phyloP scores from a whole-genome alignment of 2,888 invertebrate species.

The Steinernema hermaphroditum region DNA sequence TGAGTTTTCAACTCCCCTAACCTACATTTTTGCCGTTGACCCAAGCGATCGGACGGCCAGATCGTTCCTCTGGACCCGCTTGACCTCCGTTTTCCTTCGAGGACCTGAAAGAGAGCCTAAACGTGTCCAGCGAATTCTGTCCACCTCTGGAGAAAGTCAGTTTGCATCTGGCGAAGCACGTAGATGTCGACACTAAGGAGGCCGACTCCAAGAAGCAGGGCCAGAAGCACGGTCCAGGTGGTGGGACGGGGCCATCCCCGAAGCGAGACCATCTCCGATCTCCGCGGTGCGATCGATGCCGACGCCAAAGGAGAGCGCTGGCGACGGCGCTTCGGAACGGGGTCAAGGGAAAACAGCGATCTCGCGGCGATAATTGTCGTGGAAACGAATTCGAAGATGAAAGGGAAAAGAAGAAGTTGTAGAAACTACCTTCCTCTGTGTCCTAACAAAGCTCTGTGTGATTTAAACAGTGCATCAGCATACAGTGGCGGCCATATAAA shows the following conservation, averaged over 20 bases:
- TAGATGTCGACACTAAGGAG: slow-evolving; percentile 24
- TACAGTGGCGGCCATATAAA: too few relatives aligned
- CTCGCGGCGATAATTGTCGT: too few relatives aligned
- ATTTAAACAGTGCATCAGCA: too few relatives aligned
- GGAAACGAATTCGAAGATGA: background rate
- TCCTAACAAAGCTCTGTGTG: too few relatives aligned
- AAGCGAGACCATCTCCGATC: slow-evolving; percentile 5
- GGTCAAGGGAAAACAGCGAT: slow-evolving; percentile 3
- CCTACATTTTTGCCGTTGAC: slow-evolving; percentile 52
- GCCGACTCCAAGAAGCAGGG: slow-evolving; percentile 12
- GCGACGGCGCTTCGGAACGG: background rate
- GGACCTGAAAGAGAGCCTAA: background rate
- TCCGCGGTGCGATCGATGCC: slow-evolving; percentile 1
- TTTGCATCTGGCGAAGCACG: slow-evolving; percentile 31
- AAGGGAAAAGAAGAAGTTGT: background rate
- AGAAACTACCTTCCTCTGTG: too few relatives aligned
- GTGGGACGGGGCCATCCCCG: slow-evolving; percentile 8
- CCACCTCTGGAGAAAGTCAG: background rate
- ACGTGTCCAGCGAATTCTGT: background rate
- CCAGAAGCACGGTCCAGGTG: slow-evolving; percentile 28
- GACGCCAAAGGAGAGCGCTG: background rate
- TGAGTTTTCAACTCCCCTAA: background rate
- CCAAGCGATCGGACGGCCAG: slow-evolving; percentile 44
- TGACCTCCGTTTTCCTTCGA: background rate
- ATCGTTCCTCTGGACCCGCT: background rate